Percentiles rank a stretch among this genome's conserved stretches.
These are phyloP conservation scores for Candoia aspera DNA, from an alignment of 2,113 vertebrate genomes.

Conservation along the genomic window DNA sequence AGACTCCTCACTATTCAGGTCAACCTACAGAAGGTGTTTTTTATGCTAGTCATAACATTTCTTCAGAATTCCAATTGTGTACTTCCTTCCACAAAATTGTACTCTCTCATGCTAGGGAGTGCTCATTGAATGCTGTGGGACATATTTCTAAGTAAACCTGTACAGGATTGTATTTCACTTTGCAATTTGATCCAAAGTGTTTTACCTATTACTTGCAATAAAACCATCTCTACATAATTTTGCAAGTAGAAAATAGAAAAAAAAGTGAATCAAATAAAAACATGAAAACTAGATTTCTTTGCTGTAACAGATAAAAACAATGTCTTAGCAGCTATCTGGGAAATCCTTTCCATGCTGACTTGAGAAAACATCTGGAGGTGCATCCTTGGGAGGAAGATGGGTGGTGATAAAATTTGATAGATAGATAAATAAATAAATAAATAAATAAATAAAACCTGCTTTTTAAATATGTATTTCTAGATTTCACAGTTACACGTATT, in stretches of 20 bases:
- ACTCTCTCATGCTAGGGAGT: not conserved
- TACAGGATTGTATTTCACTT: not conserved
- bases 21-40: not conserved
- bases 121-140: not conserved
- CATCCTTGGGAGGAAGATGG: too few species aligned
- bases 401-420: too few species aligned
- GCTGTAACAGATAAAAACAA: not conserved
- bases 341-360: not conserved
- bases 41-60: not conserved
- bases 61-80: not conserved
- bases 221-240: not conserved
- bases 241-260: not conserved
- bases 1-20: not conserved
- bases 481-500: not conserved
- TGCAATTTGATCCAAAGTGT: not conserved
- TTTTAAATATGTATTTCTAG: not conserved
- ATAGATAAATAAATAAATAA: too few species aligned
- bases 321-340: not conserved
- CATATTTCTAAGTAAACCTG: not conserved
- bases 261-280: not conserved
- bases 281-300: not conserved
- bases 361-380: not conserved
- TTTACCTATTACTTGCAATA: not conserved
- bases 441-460: too few species aligned
- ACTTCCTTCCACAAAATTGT: not conserved